A percentile compares a stretch with the other conserved stretches of the same genome.
Evolutionary conservation across 2,888 invertebrate species (phyloP).

Genomic region (Dilophus febrilis): DNA sequence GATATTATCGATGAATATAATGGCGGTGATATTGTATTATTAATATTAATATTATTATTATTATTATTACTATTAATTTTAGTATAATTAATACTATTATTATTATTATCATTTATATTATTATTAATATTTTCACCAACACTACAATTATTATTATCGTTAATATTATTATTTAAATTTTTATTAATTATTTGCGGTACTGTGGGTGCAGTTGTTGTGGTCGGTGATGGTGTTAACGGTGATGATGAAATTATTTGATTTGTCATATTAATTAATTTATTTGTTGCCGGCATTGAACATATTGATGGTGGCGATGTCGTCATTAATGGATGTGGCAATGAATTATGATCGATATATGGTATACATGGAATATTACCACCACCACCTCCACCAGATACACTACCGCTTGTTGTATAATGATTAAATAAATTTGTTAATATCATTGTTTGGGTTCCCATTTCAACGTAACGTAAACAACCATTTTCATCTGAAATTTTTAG

Average conservation of each 20-base stretch:
- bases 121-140: slow-evolving; percentile 5
- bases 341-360: not conserved
- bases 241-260: not conserved
- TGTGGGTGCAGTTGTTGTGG: not conserved
- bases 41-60: slow-evolving; percentile 1
- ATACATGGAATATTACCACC: no score
- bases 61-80: slow-evolving; percentile 2
- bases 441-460: slow-evolving; percentile 30
- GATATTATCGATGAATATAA: slow-evolving; percentile 1
- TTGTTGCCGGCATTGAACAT: not conserved
- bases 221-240: not conserved
- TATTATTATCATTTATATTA: not conserved
- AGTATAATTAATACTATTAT: slow-evolving; percentile 1
- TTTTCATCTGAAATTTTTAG: slow-evolving; percentile 9
- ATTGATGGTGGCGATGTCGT: not conserved
- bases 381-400: no score
- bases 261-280: no score
- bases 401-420: no score
- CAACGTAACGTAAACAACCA: slow-evolving; percentile 23
- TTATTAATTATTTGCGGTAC: slow-evolving; percentile 2
- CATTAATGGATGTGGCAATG: not conserved
- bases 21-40: not conserved
- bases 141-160: slow-evolving; percentile 14
- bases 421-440: slow-evolving; percentile 26
- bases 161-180: slow-evolving; percentile 24